These are phyloP conservation scores for Oedothorax gibbosus DNA, from an alignment of 1,140 invertebrate genomes.

Conservation along the genomic window DNA sequence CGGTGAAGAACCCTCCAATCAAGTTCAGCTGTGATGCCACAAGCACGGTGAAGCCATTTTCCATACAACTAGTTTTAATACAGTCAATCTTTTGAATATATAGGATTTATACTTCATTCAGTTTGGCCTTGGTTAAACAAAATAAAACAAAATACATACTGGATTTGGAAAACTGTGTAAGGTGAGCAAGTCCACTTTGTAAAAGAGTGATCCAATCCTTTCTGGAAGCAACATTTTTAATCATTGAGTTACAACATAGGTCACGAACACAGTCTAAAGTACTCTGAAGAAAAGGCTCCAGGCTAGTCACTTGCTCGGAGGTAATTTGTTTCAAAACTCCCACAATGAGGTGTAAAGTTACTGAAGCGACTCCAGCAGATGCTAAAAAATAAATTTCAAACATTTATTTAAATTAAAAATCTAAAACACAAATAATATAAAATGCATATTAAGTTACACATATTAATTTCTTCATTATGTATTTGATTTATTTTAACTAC, in stretches of 20 bases:
- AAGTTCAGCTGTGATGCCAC: no score
- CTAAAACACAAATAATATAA: neutral
- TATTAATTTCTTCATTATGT: no score
- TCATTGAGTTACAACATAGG: conserved; percentile 77
- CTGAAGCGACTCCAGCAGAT: conserved; percentile 43
- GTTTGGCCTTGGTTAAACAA: neutral
- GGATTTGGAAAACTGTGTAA: conserved; percentile 90
- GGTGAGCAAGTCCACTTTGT: conserved; percentile 86
- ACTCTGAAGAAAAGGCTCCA: conserved; percentile 18
- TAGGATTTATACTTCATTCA: neutral
- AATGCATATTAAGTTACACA: no score
- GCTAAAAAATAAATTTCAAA: conserved; percentile 19
- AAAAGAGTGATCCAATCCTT: conserved; percentile 82
- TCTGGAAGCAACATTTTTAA: conserved; percentile 73
- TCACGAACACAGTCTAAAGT: conserved; percentile 79
- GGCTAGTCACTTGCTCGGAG: conserved; percentile 47
- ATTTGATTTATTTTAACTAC: no score
- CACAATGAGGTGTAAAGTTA: conserved; percentile 86
- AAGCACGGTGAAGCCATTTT: no score
- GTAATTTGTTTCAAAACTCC: conserved; percentile 87
- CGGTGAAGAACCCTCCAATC: no score
- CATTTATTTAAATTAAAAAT: neutral
- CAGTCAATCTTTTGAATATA: conserved; percentile 8
- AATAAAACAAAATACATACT: conserved; percentile 65
- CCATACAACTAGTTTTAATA: no score